Base-by-base conservation (phyloP, 2,797 vertebrate genomes). In the Thamnophis elegans region DNA sequence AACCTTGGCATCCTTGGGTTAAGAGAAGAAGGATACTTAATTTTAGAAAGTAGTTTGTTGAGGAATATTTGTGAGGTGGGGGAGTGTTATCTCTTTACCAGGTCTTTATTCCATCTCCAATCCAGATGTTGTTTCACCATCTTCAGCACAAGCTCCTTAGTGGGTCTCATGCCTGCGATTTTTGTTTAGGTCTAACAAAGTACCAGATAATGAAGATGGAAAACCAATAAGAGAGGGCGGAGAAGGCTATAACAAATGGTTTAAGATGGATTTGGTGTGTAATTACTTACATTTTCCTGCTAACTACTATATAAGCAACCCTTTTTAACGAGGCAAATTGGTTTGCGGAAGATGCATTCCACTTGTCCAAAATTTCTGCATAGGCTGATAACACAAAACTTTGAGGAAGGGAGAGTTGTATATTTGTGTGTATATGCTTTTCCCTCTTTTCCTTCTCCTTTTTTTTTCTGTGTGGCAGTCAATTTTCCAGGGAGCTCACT, bases 321-420 rank as follows among this genome's bases (percentile, higher is more conserved):
- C 94, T 97, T 97, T 97, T 97, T 97, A 98, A 98, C 96, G 96
- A 96, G 97, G 96, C 96, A 97, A 97, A 97, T 97, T 98, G 96
- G 97, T 97, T 96, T 95, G 89, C 94, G 95, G 96, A 96, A 97
- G 97, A 97, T 96, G 97, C 97, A 98, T 89, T 98, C 97, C 97
- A 96, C 97, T 97, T 96, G 95, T 96, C 96, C 95, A 97, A 96
- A 96, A 98, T 98, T 97, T 97, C 98, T 87, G 97, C 97, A 96
- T 93, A 95, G 56, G 92, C 94, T 96, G 96, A 95, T 96, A 97
- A 97, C 96, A 94, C 96, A 96, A 97, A 97, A 97, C 97, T 98
- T 97, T 94, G 95, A 78, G n/a, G 54, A 18, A n/a, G 53, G 54
- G 60, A 26, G 51, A 16, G 51, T 55, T 68, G 87, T 28, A 58